Percentiles rank a stretch among this genome's conserved stretches.
These are phyloP conservation scores for Julus scandinavius DNA, from an alignment of 2,888 invertebrate genomes.

Conservation along the genomic window DNA sequence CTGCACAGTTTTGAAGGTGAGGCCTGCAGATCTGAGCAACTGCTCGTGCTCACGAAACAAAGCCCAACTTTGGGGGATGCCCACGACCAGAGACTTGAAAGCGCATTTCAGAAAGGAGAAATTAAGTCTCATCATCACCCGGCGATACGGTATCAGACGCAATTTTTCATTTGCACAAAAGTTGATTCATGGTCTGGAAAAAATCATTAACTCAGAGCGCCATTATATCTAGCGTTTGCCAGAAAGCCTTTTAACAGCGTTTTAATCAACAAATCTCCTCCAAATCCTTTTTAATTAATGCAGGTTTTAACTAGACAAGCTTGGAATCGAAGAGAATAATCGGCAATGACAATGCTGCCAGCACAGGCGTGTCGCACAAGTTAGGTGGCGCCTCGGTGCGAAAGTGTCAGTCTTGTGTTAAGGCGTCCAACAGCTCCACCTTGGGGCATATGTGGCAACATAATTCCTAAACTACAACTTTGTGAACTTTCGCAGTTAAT, in stretches of 20 bases:
- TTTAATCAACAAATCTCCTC: conserved; percentile 38
- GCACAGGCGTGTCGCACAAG: not conserved
- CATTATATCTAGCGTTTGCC: conserved; percentile 34
- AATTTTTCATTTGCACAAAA: conserved; percentile 27
- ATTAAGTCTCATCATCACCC: conserved; percentile 38
- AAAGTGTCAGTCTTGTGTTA: not conserved
- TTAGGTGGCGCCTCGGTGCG: not conserved
- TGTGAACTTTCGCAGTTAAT: too few relatives aligned
- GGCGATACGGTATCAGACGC: conserved; percentile 20
- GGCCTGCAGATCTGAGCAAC: not conserved
- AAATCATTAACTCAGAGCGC: conserved; percentile 22
- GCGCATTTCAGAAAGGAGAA: conserved; percentile 11
- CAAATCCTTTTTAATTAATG: conserved; percentile 42
- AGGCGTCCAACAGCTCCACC: not conserved
- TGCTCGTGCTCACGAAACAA: not conserved
- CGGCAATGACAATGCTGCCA: conserved; percentile 23
- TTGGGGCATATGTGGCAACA: too few relatives aligned
- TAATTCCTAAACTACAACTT: too few relatives aligned
- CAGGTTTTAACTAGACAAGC: conserved; percentile 35
- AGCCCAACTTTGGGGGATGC: not conserved
- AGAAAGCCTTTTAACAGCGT: conserved; percentile 35
- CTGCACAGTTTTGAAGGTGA: too few relatives aligned
- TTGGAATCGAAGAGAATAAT: not conserved
- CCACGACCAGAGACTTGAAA: not conserved
- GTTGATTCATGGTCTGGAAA: conserved; percentile 34